Conservation (phyloP, 2,797 vertebrate genomes). For the Acanthiza pusilla region DNA sequence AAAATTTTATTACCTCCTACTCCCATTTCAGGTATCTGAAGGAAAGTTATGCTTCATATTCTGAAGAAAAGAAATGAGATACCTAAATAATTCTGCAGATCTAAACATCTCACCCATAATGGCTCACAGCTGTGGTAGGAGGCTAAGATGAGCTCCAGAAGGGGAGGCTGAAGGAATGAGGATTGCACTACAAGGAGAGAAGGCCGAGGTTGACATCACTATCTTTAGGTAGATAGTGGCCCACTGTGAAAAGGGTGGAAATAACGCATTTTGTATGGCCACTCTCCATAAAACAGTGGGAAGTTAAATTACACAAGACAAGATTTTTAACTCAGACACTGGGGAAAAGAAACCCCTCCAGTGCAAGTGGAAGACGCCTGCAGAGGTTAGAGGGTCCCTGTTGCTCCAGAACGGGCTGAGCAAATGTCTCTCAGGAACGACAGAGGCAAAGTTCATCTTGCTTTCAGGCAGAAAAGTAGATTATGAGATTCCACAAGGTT, state of each 20-base stretch:
- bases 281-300: not conserved
- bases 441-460: not conserved
- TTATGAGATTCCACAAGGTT: not conserved
- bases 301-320: not conserved
- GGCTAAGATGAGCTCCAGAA: not conserved
- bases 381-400: not conserved
- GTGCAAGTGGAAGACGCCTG: not conserved
- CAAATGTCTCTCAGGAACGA: not conserved
- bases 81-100: not conserved
- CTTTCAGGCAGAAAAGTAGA: not conserved
- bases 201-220: rapidly evolving
- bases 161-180: not conserved
- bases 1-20: not conserved
- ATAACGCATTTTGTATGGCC: not conserved
- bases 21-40: not conserved
- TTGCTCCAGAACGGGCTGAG: rapidly evolving
- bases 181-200: not conserved
- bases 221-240: not conserved
- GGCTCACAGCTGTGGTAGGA: not conserved
- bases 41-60: not conserved
- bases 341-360: not conserved
- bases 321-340: not conserved
- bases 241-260: not conserved
- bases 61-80: not conserved
- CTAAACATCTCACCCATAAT: not conserved